Percentiles rank a stretch among this genome's conserved stretches.
These are phyloP conservation scores for Myotis lucifugus DNA, from an alignment of 2,113 vertebrate genomes.

Conservation along the genomic window DNA sequence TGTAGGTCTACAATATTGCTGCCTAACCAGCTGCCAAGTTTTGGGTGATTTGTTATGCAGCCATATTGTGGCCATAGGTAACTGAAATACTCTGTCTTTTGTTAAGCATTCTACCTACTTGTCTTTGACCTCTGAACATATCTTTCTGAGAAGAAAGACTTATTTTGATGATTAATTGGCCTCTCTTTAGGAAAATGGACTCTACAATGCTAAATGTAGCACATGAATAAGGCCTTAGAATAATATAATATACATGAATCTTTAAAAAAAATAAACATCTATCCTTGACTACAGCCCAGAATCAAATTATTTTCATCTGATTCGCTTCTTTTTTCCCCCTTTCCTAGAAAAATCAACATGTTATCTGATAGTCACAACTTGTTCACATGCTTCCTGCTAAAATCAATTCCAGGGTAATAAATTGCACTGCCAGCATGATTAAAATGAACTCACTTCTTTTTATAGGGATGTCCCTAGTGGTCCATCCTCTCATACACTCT, in stretches of 20 bases:
- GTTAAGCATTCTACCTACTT: not conserved
- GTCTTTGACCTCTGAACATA: not conserved
- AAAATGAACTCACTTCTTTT: constrained; percentile 45
- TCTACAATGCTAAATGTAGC: not conserved
- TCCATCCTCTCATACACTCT: not conserved
- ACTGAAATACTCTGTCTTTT: not conserved
- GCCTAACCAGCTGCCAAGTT: not conserved
- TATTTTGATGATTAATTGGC: not conserved
- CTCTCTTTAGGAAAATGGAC: constrained; percentile 18
- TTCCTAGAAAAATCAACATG: not conserved
- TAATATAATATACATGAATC: constrained; percentile 24
- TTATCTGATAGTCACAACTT: not conserved
- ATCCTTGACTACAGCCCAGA: not conserved
- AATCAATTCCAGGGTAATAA: constrained; percentile 58
- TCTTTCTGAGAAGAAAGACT: not conserved
- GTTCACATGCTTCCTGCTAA: constrained; percentile 35
- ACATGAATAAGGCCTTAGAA: constrained; percentile 33
- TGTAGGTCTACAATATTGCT: not conserved
- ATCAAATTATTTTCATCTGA: constrained; percentile 35
- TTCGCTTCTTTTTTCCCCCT: not conserved
- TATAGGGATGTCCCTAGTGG: not conserved
- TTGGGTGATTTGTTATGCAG: not conserved
- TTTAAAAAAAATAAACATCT: constrained; percentile 20
- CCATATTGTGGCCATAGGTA: not conserved
- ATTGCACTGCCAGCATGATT: not conserved